Base-by-base conservation (phyloP, 2,888 invertebrate genomes). In the Balanococcus diminutus region DNA sequence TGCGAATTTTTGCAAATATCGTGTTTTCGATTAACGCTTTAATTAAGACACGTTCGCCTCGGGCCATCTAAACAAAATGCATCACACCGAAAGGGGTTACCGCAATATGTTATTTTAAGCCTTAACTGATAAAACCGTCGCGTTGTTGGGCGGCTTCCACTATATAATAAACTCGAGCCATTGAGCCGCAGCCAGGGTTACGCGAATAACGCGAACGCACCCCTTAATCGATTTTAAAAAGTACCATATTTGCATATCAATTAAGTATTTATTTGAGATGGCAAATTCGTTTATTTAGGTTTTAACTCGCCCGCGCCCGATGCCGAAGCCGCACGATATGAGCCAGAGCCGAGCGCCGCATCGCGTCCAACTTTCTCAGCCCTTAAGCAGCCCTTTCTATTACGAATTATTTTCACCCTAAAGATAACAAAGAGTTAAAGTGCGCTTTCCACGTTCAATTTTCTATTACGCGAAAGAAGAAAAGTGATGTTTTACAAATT, bases 211-310 rank as follows among this genome's bases (percentile, higher is more conserved):
- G 32, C 75, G 75, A 75, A 75, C 75, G 75, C 32, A 32, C 31
- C 51, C 75, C 61, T n/a, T 75, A 75, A 75, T 75, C 75, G 75
- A 75, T 75, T 75, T 75, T 75, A 75, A 75, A 75, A 75, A 75
- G 75, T 75, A 32, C 75, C 32, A 75, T 75, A 75, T 75, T 75
- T 75, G 75, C 75, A 75, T 75, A 75, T 75, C 75, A 75, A 75
- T 75, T 75, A 32, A 75, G 75, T 75, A 75, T 75, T 75, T 75
- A 75, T 75, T 75, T 75, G 75, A 75, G 75, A 75, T 75, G 75
- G 75, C 75, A 75, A 75, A 75, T 75, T 75, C 75, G 75, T 75
- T 75, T 75, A 75, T 75, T 75, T 32, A 32, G 32, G 75, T 75
- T 75, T 75, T 75, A 75, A 32, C 75, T 32, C 32, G n/a, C n/a